A percentile compares a stretch with the other conserved stretches of the same genome.
These are phyloP conservation scores for Porites cylindrica DNA, from an alignment of 92 coral and sea anemone genomes.

Conservation along the genomic window DNA sequence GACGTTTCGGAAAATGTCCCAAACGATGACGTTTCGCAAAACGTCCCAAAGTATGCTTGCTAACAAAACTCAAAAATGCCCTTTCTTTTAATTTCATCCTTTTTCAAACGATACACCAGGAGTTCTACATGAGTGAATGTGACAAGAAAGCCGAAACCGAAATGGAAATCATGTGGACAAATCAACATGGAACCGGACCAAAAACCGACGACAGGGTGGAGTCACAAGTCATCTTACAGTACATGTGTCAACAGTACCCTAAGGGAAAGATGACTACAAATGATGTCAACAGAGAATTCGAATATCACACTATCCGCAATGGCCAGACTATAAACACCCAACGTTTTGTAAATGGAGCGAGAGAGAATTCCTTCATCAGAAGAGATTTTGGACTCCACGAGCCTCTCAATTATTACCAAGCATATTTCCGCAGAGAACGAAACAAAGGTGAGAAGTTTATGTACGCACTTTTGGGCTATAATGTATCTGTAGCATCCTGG, in stretches of 20 bases:
- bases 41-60: too few species aligned
- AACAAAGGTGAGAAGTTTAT: slow-evolving; percentile 24
- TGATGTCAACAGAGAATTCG: background rate
- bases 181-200: slow-evolving; percentile 60
- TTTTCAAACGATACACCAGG: slow-evolving; percentile 9
- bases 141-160: slow-evolving; percentile 32
- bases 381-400: slow-evolving; percentile 14
- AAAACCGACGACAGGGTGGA: slow-evolving; percentile 48
- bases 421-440: slow-evolving; percentile 23
- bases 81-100: background rate
- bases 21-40: too few species aligned
- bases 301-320: slow-evolving; percentile 19
- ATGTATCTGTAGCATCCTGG: too few species aligned
- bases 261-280: background rate
- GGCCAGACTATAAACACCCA: background rate
- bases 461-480: background rate
- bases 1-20: too few species aligned
- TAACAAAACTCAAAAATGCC: background rate
- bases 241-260: slow-evolving; percentile 39
- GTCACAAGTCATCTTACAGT: slow-evolving; percentile 59
- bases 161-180: slow-evolving; percentile 65
- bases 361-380: background rate
- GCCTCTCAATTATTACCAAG: slow-evolving; percentile 11
- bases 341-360: background rate
- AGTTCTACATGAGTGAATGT: slow-evolving; percentile 26